phyloP scores from a whole-genome alignment of 2,113 vertebrate species.

The Megaleporinus macrocephalus region DNA sequence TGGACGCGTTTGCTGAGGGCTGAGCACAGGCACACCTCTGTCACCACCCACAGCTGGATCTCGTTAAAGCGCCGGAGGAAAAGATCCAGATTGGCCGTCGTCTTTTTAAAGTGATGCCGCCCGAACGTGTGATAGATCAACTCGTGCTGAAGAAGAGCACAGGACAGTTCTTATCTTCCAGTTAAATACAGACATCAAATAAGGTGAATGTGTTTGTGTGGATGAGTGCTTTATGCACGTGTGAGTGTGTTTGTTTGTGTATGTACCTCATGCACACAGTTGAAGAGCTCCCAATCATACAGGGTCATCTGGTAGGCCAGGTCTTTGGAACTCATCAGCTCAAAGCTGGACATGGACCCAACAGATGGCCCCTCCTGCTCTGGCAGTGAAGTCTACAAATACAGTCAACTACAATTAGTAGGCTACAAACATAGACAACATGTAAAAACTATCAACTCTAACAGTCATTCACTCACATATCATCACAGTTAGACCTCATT shows the following conservation, averaged over 20 bases:
- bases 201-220: not conserved
- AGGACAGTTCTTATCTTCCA: not conserved
- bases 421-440: not conserved
- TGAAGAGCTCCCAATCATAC: conserved; percentile 98
- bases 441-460: too few species aligned
- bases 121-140: conserved; percentile 96
- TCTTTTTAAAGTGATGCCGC: conserved; percentile 92
- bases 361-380: conserved; percentile 93
- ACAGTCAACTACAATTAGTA: conserved; percentile 37
- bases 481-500: too few species aligned
- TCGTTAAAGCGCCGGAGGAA: conserved; percentile 98
- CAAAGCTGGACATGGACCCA: conserved; percentile 88
- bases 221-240: too few species aligned
- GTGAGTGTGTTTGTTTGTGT: not conserved
- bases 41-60: conserved; percentile 98
- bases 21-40: conserved; percentile 93
- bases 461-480: too few species aligned
- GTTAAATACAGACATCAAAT: not conserved
- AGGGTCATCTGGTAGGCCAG: conserved; percentile 94
- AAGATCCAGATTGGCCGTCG: conserved; percentile 96
- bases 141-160: conserved; percentile 83
- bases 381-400: conserved; percentile 85
- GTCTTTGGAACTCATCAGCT: conserved; percentile 98
- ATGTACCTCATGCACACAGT: conserved; percentile 94
- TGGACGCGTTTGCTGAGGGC: conserved; percentile 97